phyloP scores from a whole-genome alignment of 2,113 vertebrate species.

The Paramormyrops kingsleyae region DNA sequence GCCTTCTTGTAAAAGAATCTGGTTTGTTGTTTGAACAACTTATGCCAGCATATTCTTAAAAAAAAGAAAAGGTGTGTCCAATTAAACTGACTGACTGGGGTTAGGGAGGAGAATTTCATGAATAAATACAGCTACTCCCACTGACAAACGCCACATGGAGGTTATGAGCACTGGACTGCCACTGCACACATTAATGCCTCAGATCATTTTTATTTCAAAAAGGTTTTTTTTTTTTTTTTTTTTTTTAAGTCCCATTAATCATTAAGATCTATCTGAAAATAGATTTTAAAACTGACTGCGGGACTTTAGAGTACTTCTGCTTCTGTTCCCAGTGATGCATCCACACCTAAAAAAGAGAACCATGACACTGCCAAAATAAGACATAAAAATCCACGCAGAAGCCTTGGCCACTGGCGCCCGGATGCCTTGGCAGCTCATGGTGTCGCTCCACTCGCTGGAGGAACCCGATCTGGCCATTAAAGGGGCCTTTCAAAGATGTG shows the following conservation, averaged over 20 bases:
- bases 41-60: conserved; percentile 39
- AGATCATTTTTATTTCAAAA: conserved; percentile 25
- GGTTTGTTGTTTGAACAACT: conserved; percentile 56
- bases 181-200: background rate
- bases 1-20: conserved; percentile 41
- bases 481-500: conserved; percentile 14
- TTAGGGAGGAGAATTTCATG: conserved; percentile 40
- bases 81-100: conserved; percentile 50
- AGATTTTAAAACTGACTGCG: conserved; percentile 43
- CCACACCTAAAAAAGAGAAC: conserved; percentile 37
- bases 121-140: conserved; percentile 48
- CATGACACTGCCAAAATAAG: conserved; percentile 34
- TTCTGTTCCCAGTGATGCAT: conserved; percentile 23
- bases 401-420: background rate
- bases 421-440: background rate
- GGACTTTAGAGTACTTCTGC: conserved; percentile 43
- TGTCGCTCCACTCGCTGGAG: background rate
- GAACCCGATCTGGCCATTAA: conserved; percentile 19
- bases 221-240: background rate
- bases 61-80: conserved; percentile 34
- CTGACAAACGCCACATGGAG: conserved; percentile 1
- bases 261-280: conserved; percentile 28
- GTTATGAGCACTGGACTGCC: background rate
- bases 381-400: conserved; percentile 22
- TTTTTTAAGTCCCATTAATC: background rate